Conservation (phyloP, 92 coral and sea anemone genomes). For the Porites divaricata region DNA sequence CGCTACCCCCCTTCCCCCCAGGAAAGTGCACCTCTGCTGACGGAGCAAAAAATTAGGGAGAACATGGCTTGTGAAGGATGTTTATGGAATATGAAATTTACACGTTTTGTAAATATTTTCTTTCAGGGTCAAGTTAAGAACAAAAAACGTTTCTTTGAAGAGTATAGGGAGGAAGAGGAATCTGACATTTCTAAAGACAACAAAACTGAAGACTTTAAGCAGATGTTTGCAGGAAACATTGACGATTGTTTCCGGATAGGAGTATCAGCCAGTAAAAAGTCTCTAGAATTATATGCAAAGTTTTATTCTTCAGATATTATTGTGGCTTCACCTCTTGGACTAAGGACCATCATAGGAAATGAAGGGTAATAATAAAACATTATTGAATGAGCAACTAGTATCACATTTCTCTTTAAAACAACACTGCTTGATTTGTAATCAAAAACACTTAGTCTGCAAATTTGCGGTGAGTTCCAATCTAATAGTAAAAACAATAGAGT, state of each 20-base stretch:
- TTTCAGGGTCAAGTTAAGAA: slow-evolving; percentile 95
- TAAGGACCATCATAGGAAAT: slow-evolving; percentile 87
- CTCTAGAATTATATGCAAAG: slow-evolving; percentile 81
- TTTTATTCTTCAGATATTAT: slow-evolving; percentile 93
- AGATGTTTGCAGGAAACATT: slow-evolving; percentile 93
- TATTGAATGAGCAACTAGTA: not conserved
- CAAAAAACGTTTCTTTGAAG: slow-evolving; percentile 89
- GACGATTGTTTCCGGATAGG: slow-evolving; percentile 98
- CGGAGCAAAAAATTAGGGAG: no score
- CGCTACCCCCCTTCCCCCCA: no score
- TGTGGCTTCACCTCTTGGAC: slow-evolving; percentile 94
- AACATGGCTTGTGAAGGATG: no score
- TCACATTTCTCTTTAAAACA: no score
- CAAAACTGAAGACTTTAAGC: slow-evolving; percentile 81
- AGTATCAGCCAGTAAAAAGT: slow-evolving; percentile 75
- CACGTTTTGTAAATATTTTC: not conserved
- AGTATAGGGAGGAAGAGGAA: slow-evolving; percentile 67
- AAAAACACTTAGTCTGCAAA: no score
- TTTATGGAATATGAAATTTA: no score
- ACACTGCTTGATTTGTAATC: no score
- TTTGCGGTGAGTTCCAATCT: no score
- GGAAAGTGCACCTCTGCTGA: no score
- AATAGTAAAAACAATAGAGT: no score
- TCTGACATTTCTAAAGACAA: slow-evolving; percentile 45
- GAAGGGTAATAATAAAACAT: slow-evolving; percentile 79